These are phyloP conservation scores for Tragopan temminckii DNA, from an alignment of 2,797 vertebrate species.

Conservation along the genomic window DNA sequence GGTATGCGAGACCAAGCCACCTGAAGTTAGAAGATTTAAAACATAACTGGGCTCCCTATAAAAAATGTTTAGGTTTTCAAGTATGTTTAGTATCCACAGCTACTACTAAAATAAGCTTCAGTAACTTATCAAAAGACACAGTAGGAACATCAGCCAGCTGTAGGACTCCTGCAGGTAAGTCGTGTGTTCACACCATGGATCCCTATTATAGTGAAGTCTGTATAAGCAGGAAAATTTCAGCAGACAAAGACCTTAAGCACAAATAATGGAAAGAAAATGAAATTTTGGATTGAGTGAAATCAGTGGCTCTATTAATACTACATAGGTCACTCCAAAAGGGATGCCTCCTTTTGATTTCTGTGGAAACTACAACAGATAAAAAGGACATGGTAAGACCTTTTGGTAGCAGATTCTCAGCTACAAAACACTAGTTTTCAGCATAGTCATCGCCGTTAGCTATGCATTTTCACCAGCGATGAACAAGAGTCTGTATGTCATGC, in stretches of 20 bases:
- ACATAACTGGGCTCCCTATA: neutral
- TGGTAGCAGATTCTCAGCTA: too few relatives aligned
- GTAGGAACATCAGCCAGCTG: neutral
- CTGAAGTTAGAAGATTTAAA: neutral
- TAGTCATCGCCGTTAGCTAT: too few relatives aligned
- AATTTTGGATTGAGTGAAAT: neutral
- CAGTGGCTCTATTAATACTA: neutral
- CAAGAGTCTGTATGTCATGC: too few relatives aligned
- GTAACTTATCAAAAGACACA: neutral
- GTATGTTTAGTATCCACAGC: neutral
- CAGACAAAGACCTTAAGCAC: neutral
- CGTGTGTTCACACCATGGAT: neutral
- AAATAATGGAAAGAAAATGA: neutral
- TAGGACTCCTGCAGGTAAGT: neutral
- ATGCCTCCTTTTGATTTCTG: too few relatives aligned
- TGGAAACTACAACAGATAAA: too few relatives aligned
- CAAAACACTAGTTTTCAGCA: too few relatives aligned
- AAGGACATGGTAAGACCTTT: too few relatives aligned
- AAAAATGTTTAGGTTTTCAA: neutral
- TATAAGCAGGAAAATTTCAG: neutral
- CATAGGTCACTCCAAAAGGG: too few relatives aligned
- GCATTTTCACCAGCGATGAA: too few relatives aligned
- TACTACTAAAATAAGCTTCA: constrained; percentile 18
- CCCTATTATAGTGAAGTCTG: neutral
- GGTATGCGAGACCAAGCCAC: neutral